Evolutionary conservation across 2,888 invertebrate genomes (phyloP), one percentile per base, ranked within the genome.

Genomic region (Phanerotoma sp.): DNA sequence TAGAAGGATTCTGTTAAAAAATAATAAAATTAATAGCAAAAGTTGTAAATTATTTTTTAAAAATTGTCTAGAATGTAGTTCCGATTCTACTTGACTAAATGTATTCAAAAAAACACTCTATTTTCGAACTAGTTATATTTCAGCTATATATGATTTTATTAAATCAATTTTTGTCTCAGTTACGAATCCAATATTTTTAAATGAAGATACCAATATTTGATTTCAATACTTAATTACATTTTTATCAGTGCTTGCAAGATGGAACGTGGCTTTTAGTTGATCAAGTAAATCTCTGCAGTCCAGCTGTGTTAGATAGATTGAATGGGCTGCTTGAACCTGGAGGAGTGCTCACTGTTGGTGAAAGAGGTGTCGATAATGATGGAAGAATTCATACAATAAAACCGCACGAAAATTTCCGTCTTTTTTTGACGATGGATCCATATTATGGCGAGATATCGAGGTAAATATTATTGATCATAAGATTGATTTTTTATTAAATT

Each of bases 391-490:
- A 87, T 50, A 81, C 84, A 49, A 86, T 97, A 16, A 83, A 77
- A 66, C 96, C 97, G 2, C 95, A 99, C 75, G 82, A 86, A 9
- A 85, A 96, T 72, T 99, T 99, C 75, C 85, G 96, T 62, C 84
- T 98, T 33, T 95, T 99, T 72, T 84, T 99, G 57, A 89, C 96
- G 0, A 92, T 97, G 87, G 93, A 99, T 78, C 93, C 97, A 0
- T 88, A 87, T 69, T 88, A 92, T 78, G 99, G 99, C 0, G 96
- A 96, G 78, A 90, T 99, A 62, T 99, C 99, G 1, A 85, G 90
- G 85, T 84, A 73, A 67, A 60, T 55, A 22, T 37, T 44, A 38
- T 38, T 38, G 25, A 25, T n/a, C n/a, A n/a, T n/a, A n/a, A n/a
- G n/a, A n/a, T n/a, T n/a, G n/a, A 30, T 50, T 40, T 32, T 33